A percentile compares a stretch with the other conserved stretches of the same genome.
Conservation (phyloP, 2,888 invertebrate genomes). For the Eristalis intricaria region DNA sequence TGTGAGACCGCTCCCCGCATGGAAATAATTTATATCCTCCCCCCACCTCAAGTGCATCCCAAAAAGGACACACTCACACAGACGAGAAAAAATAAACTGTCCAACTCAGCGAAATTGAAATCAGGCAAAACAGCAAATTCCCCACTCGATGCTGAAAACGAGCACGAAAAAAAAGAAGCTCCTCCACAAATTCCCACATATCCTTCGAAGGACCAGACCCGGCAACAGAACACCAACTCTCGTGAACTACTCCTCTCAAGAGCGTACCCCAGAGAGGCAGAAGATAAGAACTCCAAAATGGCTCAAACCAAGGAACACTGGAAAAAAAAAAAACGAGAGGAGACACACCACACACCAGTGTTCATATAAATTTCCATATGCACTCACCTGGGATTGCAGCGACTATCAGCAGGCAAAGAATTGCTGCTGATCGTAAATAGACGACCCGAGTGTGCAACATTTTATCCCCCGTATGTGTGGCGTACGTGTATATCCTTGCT, state of each 20-base stretch:
- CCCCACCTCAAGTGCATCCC: slow-evolving; percentile 61
- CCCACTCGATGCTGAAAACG: slow-evolving; percentile 13
- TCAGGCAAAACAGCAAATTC: slow-evolving; percentile 70
- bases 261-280: slow-evolving; percentile 51
- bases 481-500: neutral
- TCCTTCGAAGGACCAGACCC: slow-evolving; percentile 32
- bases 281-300: slow-evolving; percentile 31
- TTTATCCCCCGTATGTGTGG: slow-evolving; percentile 44
- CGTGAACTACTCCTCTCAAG: slow-evolving; percentile 22
- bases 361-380: slow-evolving; percentile 72
- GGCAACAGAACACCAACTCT: neutral
- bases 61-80: slow-evolving; percentile 4
- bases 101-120: slow-evolving; percentile 69
- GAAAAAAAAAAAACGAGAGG: slow-evolving; percentile 10
- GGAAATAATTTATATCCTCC: slow-evolving; percentile 57
- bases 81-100: slow-evolving; percentile 28
- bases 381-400: slow-evolving; percentile 72
- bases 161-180: slow-evolving; percentile 6
- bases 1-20: slow-evolving; percentile 19
- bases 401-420: slow-evolving; percentile 72
- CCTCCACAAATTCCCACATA: slow-evolving; percentile 38
- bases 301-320: neutral
- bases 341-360: slow-evolving; percentile 2
- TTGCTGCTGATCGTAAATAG: slow-evolving; percentile 72
- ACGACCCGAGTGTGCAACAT: slow-evolving; percentile 72